Base-by-base conservation (phyloP, 2,888 invertebrate species). In the Nomada fabriciana region DNA sequence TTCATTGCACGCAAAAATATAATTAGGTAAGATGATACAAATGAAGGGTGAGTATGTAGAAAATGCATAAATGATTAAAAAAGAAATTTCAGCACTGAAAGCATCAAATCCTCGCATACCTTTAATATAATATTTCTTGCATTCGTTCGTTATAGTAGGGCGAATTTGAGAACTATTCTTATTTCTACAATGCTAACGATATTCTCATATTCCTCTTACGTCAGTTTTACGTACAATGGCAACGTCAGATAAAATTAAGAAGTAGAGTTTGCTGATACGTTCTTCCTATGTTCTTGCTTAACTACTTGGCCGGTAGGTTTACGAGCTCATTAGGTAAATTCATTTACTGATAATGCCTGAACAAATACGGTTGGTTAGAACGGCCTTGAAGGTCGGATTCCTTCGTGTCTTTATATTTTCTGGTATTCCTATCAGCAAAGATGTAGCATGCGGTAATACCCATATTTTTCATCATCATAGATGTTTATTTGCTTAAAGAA, bases 351-450 rank as follows among this genome's bases (percentile, higher is more conserved):
- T 80, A 86, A 86, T 76, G 64, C 67, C 59, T 79, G 77, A 42
- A 70, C 76, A 87, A 88, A 86, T 86, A 86, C 86, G 84, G 84
- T 80, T 82, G 80, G 64, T 43, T 20, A 57, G 42, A 53, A 80
- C 80, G 80, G 70, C 87, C 84, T 82, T 64, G 63, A 68, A 72
- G 57, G 65, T 72, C 75, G 76, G 53, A 67, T 82, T 75, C 76
- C 60, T 61, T 43, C 29, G 23, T 59, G 59, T 60, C 50, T 61
- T 20, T 59, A 59, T 29, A 53, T 53, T 71, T 82, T 72, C 15
- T 59, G 53, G 67, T 59, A 50, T 71, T 70, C 47, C 47, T 55
- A 11, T 53, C 23, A 47, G 52, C 23, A 43, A 43, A 23, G 18
- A 15, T 53, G n/a, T 71, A n/a, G 5, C 25, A 18, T 18, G 29